These are phyloP conservation scores for Polyommatus iphigenia DNA, from an alignment of 2,888 invertebrate genomes.

Conservation along the genomic window DNA sequence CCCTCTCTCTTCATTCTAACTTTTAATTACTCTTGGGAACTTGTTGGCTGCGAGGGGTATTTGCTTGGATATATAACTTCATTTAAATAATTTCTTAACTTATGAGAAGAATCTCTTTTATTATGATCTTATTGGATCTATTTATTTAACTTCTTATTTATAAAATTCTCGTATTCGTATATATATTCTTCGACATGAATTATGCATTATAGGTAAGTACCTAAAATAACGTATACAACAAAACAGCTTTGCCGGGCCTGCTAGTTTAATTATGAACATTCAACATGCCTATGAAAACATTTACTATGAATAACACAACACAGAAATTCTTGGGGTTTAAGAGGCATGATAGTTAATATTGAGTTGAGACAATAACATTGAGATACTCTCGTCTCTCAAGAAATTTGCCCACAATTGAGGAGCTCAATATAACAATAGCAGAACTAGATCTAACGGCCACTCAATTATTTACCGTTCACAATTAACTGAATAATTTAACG, in stretches of 20 bases:
- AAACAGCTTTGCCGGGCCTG: background rate
- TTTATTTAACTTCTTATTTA: background rate
- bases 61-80: slow-evolving; percentile 3
- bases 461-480: slow-evolving; percentile 16
- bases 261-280: no score
- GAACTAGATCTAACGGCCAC: background rate
- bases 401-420: background rate
- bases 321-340: background rate
- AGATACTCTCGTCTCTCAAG: background rate
- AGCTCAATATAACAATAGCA: background rate
- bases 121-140: background rate
- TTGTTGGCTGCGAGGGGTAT: slow-evolving; percentile 8
- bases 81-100: background rate
- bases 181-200: no score
- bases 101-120: background rate
- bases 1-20: slow-evolving; percentile 8
- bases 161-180: no score
- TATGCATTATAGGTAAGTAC: no score
- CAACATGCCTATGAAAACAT: no score
- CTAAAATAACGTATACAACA: background rate
- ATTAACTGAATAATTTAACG: slow-evolving; percentile 8
- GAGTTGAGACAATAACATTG: background rate
- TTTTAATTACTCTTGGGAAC: slow-evolving; percentile 22
- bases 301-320: no score
- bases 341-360: background rate